Evolutionary conservation across 2,113 vertebrate species (phyloP).

Genomic region (Centropristis striata): DNA sequence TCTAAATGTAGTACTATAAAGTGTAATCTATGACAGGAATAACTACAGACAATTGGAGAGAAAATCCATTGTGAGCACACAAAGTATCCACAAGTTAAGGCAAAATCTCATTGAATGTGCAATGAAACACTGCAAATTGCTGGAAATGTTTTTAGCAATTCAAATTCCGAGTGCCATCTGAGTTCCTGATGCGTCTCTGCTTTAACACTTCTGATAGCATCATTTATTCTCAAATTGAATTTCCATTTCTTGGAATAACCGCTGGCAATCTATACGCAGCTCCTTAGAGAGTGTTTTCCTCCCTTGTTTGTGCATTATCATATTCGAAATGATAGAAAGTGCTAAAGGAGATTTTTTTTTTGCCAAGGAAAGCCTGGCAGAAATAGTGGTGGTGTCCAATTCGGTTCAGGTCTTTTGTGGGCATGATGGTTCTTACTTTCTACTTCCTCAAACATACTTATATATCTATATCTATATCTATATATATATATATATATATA

Average conservation of each 20-base stretch:
- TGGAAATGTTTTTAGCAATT: constrained; percentile 44
- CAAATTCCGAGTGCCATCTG: constrained; percentile 57
- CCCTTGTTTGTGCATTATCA: constrained; percentile 57
- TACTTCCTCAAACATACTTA: constrained; percentile 3
- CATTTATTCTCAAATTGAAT: constrained; percentile 70
- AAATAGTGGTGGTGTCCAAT: not conserved
- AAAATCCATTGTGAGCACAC: constrained; percentile 26
- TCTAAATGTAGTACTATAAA: constrained; percentile 10
- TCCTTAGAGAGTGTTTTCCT: constrained; percentile 45
- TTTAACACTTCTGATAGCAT: constrained; percentile 69
- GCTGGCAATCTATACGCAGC: constrained; percentile 56
- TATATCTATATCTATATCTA: not conserved
- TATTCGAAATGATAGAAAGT: constrained; percentile 51
- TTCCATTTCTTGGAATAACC: constrained; percentile 58
- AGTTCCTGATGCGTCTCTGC: constrained; percentile 44
- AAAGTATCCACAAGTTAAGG: constrained; percentile 36
- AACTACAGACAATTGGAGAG: constrained; percentile 15
- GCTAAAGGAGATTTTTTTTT: constrained; percentile 35
- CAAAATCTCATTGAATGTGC: constrained; percentile 17
- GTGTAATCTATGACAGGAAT: constrained; percentile 29
- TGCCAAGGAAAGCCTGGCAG: constrained; percentile 6
- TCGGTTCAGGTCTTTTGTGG: not conserved
- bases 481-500: too few relatives aligned
- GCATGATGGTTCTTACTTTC: not conserved
- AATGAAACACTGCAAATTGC: constrained; percentile 35